Percentiles rank a stretch among this genome's conserved stretches.
Evolutionary conservation across 2,888 invertebrate species (phyloP).

Genomic region (Junonia oenone): DNA sequence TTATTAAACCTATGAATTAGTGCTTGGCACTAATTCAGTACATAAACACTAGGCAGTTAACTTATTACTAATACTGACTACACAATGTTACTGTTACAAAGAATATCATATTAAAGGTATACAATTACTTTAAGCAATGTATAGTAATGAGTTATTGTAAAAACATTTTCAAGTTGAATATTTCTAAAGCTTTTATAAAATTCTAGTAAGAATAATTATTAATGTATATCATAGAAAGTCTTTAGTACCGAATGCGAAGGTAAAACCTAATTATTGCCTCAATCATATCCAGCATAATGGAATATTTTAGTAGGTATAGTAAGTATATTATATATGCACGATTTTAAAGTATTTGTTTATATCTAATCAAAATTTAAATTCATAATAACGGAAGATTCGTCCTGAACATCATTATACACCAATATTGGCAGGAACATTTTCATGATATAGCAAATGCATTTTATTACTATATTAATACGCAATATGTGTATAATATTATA

Average conservation of each 20-base stretch:
- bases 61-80: constrained; percentile 25
- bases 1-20: constrained; percentile 18
- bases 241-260: constrained; percentile 46
- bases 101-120: constrained; percentile 35
- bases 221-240: constrained; percentile 44
- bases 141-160: constrained; percentile 22
- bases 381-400: not conserved
- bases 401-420: constrained; percentile 3
- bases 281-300: constrained; percentile 31
- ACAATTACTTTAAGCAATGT: constrained; percentile 46
- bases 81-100: constrained; percentile 26
- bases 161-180: constrained; percentile 37
- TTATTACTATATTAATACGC: not conserved
- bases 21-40: constrained; percentile 30
- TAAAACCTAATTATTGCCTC: constrained; percentile 62
- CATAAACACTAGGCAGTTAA: constrained; percentile 17
- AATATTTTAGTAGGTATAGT: not conserved
- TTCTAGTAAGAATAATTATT: constrained; percentile 34
- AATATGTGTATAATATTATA: not conserved
- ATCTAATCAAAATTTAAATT: not conserved
- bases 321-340: constrained; percentile 1
- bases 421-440: constrained; percentile 16
- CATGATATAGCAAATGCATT: constrained; percentile 1
- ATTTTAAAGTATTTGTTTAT: constrained; percentile 1
- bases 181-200: constrained; percentile 54